Conservation (phyloP, 1,140 invertebrate species). For the Plectrocnemia conspersa region DNA sequence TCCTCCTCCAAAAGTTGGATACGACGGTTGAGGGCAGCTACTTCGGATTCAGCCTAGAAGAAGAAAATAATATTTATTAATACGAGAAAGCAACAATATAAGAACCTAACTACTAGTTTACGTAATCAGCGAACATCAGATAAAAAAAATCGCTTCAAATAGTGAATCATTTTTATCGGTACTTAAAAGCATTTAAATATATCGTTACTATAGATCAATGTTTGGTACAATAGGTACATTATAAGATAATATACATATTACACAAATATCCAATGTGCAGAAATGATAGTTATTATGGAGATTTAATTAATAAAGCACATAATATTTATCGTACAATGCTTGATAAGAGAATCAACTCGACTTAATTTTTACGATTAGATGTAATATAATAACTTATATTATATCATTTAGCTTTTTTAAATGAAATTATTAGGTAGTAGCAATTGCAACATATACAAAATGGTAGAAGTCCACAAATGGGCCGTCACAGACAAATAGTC, state of each 20-base stretch:
- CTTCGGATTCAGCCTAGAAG: conserved; percentile 94
- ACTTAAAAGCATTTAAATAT: background rate
- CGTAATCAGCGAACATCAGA: background rate
- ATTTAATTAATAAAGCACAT: too few species aligned
- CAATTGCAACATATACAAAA: too few species aligned
- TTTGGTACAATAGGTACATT: conserved; percentile 9
- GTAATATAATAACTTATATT: too few species aligned
- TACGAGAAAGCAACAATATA: background rate
- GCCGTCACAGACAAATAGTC: too few species aligned
- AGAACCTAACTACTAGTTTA: background rate
- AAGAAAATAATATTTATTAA: conserved; percentile 23
- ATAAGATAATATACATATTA: conserved; percentile 8
- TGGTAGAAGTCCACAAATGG: too few species aligned
- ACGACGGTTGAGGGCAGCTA: conserved; percentile 94
- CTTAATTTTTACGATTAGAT: too few species aligned
- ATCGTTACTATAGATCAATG: background rate
- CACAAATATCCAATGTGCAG: background rate
- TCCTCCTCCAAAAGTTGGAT: conserved; percentile 99
- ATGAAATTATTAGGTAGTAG: too few species aligned
- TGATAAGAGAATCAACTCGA: too few species aligned
- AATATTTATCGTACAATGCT: too few species aligned
- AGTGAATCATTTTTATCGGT: background rate
- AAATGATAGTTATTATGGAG: too few species aligned
- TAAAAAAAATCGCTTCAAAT: background rate
- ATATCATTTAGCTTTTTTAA: too few species aligned